Evolutionary conservation across 1,140 invertebrate genomes (phyloP), one percentile per base, ranked within the genome.

Genomic region (Atta texana): DNA sequence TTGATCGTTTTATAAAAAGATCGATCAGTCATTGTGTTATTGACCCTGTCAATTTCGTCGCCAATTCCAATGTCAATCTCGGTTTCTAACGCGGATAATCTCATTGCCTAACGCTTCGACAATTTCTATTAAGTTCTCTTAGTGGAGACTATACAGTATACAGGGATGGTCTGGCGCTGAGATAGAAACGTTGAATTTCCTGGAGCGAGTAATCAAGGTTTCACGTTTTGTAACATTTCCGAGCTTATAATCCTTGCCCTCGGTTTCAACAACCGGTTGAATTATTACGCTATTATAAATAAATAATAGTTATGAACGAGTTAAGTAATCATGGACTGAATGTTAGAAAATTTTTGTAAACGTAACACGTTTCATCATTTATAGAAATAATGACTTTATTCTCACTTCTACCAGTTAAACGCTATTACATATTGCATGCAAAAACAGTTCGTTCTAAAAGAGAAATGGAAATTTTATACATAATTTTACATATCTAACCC

Each of bases 91-190:
- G 55, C 69, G 69, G 57, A 84, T 89, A 89, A 89, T 89, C 78
- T 59, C 74, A 86, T 88, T 44, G 86, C 66, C 53, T 75, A 89
- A 85, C 81, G 88, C 74, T 68, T 69, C 80, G 87, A 86, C 53
- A 88, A 89, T 85, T 88, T 88, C 80, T 69, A 68, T 44, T 69
- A 88, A 89, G 86, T 89, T 89, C 72, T 57, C 75, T 68, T 55
- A 74, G 53, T 39, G 55, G 88, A 77, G 51, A 59, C 61, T 84
- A 86, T 34, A 34, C 57, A 10, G 31, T 55, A 14, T 57, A 24
- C 24, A 64, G 24, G 16, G 8, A 16, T 44, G n/a, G 10, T 3
- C 34, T 39, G 31, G 39, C 24, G 39, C 28, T 16, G 34, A 61
- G 80, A 74, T 61, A 39, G 68, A 61, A 82, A 74, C 16, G 66